A percentile compares a stretch with the other conserved stretches of the same genome.
phyloP scores from a whole-genome alignment of 1,140 invertebrate species.

The Drosophila lowei region DNA sequence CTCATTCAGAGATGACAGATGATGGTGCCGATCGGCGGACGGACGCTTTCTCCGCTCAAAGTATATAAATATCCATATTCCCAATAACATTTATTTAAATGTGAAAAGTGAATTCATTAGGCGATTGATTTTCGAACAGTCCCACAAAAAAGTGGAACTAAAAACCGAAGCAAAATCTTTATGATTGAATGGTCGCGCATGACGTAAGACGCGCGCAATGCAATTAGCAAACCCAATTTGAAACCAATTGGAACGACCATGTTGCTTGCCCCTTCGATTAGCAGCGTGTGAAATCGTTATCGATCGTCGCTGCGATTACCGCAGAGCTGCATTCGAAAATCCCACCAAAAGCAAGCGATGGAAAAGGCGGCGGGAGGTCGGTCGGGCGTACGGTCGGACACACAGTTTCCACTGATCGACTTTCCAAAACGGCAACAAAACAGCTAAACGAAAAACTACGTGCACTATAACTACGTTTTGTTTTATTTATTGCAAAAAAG shows the following conservation, averaged over 20 bases:
- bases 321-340: conserved; percentile 8
- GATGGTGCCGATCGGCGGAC: conserved; percentile 22
- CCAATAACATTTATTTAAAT: conserved; percentile 43
- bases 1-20: conserved; percentile 45
- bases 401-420: conserved; percentile 41
- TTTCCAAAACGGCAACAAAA: conserved; percentile 29
- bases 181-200: conserved; percentile 20
- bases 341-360: conserved; percentile 18
- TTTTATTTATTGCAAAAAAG: conserved; percentile 49
- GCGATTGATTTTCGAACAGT: no score
- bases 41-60: conserved; percentile 32
- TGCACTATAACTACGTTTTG: conserved; percentile 9
- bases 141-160: conserved; percentile 12
- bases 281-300: conserved; percentile 38
- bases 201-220: conserved; percentile 36
- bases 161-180: conserved; percentile 1
- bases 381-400: conserved; percentile 1
- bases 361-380: conserved; percentile 41
- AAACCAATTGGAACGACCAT: conserved; percentile 37
- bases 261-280: background rate
- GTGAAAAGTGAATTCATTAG: conserved; percentile 15
- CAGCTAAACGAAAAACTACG: conserved; percentile 13
- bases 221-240: conserved; percentile 41
- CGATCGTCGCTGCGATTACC: conserved; percentile 34
- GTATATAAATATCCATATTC: conserved; percentile 18